Evolutionary conservation across 2,113 vertebrate species (phyloP).

Genomic region (Pterocles orientalis): DNA sequence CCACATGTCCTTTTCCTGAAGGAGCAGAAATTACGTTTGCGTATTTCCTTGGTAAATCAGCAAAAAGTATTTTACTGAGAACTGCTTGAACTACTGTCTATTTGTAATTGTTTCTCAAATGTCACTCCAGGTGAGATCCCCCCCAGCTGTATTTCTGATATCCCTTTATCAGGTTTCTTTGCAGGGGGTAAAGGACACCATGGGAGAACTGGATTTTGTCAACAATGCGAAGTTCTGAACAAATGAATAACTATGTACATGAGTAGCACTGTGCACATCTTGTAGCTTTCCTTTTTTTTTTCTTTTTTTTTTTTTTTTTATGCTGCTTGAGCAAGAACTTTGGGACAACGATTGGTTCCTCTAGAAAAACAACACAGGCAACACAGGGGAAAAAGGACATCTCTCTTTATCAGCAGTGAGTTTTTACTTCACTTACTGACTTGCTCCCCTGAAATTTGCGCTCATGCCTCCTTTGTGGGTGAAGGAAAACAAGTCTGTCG

Average conservation of each 20-base stretch:
- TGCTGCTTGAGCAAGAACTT: neutral
- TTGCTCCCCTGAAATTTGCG: neutral
- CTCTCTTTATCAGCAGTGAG: neutral
- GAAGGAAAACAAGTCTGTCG: neutral
- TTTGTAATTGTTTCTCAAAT: neutral
- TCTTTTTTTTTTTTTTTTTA: neutral
- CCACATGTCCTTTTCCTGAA: neutral
- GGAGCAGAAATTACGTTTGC: neutral
- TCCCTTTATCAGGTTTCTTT: accelerated
- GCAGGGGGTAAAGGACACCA: neutral
- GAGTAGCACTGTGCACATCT: neutral
- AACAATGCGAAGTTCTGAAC: neutral
- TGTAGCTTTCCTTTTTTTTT: neutral
- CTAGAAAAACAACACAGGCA: neutral
- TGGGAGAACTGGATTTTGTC: neutral
- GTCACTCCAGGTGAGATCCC: neutral
- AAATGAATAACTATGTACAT: neutral
- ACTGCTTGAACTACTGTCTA: neutral
- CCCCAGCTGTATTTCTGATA: neutral
- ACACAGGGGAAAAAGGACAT: neutral
- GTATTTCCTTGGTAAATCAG: neutral
- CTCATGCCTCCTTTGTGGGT: neutral
- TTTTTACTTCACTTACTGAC: neutral
- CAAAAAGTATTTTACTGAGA: neutral
- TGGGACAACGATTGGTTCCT: neutral